Percentiles rank a stretch among this genome's conserved stretches.
These are phyloP conservation scores for Dasyurus viverrinus DNA, from an alignment of 2,113 vertebrate genomes.

Conservation along the genomic window DNA sequence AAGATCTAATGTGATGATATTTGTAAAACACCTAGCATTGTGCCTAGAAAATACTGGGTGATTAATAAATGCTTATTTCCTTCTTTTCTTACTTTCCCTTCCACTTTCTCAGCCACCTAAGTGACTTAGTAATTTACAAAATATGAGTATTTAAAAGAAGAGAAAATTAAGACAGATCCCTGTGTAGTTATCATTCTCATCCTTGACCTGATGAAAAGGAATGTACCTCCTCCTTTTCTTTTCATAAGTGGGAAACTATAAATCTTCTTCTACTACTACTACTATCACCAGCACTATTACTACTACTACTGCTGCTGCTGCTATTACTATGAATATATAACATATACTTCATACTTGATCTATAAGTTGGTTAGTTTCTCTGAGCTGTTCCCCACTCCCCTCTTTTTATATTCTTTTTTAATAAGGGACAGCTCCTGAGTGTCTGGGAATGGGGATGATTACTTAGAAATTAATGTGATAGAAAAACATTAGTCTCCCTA, in stretches of 20 bases:
- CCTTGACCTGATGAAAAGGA: not conserved
- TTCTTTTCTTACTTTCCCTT: not conserved
- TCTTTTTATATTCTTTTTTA: not conserved
- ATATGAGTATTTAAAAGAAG: not conserved
- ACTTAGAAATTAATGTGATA: not conserved
- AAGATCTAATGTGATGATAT: not conserved
- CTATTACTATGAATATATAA: not conserved
- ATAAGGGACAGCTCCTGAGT: not conserved
- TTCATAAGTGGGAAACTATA: not conserved
- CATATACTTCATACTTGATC: not conserved
- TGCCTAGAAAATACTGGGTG: not conserved
- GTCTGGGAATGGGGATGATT: not conserved
- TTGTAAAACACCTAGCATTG: not conserved
- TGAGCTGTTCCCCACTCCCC: not conserved
- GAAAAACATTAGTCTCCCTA: not conserved
- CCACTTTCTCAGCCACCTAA: not conserved
- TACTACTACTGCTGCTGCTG: too few relatives aligned
- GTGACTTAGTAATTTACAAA: not conserved
- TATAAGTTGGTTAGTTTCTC: not conserved
- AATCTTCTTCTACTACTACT: not conserved
- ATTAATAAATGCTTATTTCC: not conserved
- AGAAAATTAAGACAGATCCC: not conserved
- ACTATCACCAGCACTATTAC: too few relatives aligned
- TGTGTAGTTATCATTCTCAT: not conserved
- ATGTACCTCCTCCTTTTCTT: not conserved